phyloP scores from a whole-genome alignment of 2,113 vertebrate species.

The Dromas ardeola region DNA sequence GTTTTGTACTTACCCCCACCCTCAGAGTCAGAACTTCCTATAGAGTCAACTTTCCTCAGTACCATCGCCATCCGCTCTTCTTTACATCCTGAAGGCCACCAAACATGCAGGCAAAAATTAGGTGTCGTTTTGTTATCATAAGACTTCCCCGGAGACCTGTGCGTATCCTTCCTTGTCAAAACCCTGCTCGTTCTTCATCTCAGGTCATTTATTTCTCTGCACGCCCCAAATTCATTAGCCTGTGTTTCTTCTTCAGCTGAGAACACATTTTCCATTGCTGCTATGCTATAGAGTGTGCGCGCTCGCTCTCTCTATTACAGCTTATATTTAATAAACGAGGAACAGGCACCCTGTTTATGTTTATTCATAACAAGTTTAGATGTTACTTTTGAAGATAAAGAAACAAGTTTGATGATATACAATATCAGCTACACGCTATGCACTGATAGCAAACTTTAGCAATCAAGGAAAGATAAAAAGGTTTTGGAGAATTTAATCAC shows the following conservation, averaged over 20 bases:
- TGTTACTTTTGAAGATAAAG: constrained; percentile 73
- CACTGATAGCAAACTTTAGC: constrained; percentile 71
- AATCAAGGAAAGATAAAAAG: constrained; percentile 74
- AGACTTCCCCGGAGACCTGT: neutral
- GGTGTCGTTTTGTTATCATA: rapidly evolving
- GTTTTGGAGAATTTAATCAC: constrained; percentile 66
- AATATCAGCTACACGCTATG: constrained; percentile 64
- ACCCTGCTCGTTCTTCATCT: neutral
- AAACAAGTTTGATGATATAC: constrained; percentile 70
- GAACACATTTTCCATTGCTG: neutral
- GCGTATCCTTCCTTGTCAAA: neutral
- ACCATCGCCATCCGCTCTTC: neutral
- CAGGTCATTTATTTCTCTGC: rapidly evolving
- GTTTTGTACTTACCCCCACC: neutral
- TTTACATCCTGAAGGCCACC: neutral
- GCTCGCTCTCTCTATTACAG: constrained; percentile 17
- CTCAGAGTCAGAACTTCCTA: neutral
- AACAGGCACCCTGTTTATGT: constrained; percentile 71
- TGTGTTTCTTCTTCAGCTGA: neutral
- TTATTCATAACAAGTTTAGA: constrained; percentile 73
- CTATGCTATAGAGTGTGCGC: neutral
- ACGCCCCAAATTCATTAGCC: neutral
- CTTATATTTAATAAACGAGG: constrained; percentile 72
- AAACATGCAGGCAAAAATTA: neutral
- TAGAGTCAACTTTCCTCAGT: neutral